phyloP scores from a whole-genome alignment of 1,140 invertebrate species.

The Lordiphosa mommai region DNA sequence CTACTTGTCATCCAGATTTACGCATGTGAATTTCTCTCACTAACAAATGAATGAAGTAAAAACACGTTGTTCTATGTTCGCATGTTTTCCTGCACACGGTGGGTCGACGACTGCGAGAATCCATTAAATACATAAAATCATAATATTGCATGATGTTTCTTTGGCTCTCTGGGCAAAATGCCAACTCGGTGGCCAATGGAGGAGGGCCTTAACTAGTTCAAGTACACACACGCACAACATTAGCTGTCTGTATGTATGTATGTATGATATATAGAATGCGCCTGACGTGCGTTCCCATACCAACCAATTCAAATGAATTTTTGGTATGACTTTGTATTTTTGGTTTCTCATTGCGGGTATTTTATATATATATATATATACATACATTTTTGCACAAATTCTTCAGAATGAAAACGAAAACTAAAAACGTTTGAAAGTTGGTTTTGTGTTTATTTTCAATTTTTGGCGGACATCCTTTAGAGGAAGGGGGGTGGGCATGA shows the following conservation, averaged over 20 bases:
- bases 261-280: neutral
- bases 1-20: too few species aligned
- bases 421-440: slow-evolving; percentile 15
- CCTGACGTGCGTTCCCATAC: neutral
- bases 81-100: too few species aligned
- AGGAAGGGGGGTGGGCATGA: neutral
- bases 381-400: slow-evolving; percentile 31
- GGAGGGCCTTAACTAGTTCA: slow-evolving; percentile 58
- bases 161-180: slow-evolving; percentile 41
- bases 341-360: slow-evolving; percentile 4
- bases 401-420: slow-evolving; percentile 12
- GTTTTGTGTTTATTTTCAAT: too few species aligned
- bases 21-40: too few species aligned
- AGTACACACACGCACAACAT: slow-evolving; percentile 34
- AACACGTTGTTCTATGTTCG: too few species aligned
- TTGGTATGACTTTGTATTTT: slow-evolving; percentile 1
- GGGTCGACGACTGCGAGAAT: too few species aligned
- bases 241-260: slow-evolving; percentile 4
- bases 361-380: slow-evolving; percentile 58
- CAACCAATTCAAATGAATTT: slow-evolving; percentile 19
- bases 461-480: neutral
- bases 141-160: neutral
- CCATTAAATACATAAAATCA: too few species aligned
- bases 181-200: slow-evolving; percentile 44
- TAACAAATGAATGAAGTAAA: too few species aligned